Evolutionary conservation across 2,888 invertebrate genomes (phyloP).

Genomic region (Acleris laterana): DNA sequence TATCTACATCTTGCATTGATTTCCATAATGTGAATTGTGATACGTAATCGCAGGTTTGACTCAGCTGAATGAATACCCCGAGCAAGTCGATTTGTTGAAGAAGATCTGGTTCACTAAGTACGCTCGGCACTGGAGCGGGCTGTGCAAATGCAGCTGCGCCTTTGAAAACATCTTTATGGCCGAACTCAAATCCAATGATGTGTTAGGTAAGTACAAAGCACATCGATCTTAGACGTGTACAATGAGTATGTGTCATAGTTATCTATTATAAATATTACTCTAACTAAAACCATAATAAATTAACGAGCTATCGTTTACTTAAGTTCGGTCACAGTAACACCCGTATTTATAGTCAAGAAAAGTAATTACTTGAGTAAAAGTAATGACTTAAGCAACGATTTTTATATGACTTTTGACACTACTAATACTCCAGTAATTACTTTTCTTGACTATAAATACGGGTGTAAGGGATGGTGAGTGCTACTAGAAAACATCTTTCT

Average conservation of each 20-base stretch:
- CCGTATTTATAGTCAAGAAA: too few relatives aligned
- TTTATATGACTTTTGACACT: too few relatives aligned
- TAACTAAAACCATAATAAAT: not conserved
- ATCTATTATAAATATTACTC: not conserved
- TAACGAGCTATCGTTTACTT: not conserved
- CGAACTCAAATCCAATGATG: conserved; percentile 91
- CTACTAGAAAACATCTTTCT: too few relatives aligned
- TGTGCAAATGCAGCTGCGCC: conserved; percentile 93
- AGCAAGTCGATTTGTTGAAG: conserved; percentile 85
- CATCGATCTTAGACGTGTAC: too few relatives aligned
- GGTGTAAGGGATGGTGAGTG: too few relatives aligned
- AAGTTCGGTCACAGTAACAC: too few relatives aligned
- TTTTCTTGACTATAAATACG: too few relatives aligned
- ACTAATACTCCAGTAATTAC: too few relatives aligned
- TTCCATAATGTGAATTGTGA: conserved; percentile 25
- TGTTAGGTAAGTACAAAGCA: conserved; percentile 76
- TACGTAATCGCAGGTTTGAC: conserved; percentile 68
- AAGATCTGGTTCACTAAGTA: conserved; percentile 94
- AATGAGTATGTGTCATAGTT: not conserved
- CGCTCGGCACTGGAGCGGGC: conserved; percentile 90
- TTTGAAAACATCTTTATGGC: conserved; percentile 97
- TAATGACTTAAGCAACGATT: too few relatives aligned
- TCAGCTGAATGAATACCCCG: conserved; percentile 86
- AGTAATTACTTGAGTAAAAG: too few relatives aligned
- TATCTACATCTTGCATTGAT: conserved; percentile 1